Base-by-base conservation (phyloP, 2,113 vertebrate species). In the Cebidichthys violaceus region DNA sequence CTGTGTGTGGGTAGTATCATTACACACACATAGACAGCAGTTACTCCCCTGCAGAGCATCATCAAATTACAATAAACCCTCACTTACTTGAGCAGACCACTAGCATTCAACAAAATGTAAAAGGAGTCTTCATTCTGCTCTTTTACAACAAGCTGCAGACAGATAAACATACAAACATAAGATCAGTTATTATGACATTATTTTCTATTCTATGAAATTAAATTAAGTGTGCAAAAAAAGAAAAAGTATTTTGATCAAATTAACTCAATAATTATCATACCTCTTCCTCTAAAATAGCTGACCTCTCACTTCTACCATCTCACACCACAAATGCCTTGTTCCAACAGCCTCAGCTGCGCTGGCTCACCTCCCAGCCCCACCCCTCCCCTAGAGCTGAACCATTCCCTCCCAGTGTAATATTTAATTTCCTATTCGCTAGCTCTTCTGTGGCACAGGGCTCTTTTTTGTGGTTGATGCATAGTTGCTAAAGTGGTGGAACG, bases 391-490 rank as follows among this genome's bases (percentile, higher is more conserved):
- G 75, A 88, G 67, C 83, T 84, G 75, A 92, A 92, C 88, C 88
- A 65, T 90, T 94, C 89, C 89, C 89, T 92, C 73, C 77, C 89
- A 82, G 89, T 94, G 93, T 95, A 94, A 95, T 95, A 88, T 95
- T 96, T 95, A 92, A 95, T 95, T 96, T 95, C 94, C 95, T 94
- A 86, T 80, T 85, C 82, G 59, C 89, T 87, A 72, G 88, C 88
- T 91, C 89, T 93, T 92, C 89, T 89, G 89, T 91, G 89, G 93
- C 86, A 70, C 86, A 77, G 68, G 75, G 79, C 83, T 92, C 90
- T 94, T 94, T 95, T 93, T 94, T 95, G 94, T 93, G 94, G 94
- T 95, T 60, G 41, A 90, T 72, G 85, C 83, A 88, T 81, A 89
- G 87, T 93, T 92, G 84, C 92, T 91, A 90, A 94, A 94, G 90